Conservation (phyloP, 2,113 vertebrate species). For the Terrapene triunguis region DNA sequence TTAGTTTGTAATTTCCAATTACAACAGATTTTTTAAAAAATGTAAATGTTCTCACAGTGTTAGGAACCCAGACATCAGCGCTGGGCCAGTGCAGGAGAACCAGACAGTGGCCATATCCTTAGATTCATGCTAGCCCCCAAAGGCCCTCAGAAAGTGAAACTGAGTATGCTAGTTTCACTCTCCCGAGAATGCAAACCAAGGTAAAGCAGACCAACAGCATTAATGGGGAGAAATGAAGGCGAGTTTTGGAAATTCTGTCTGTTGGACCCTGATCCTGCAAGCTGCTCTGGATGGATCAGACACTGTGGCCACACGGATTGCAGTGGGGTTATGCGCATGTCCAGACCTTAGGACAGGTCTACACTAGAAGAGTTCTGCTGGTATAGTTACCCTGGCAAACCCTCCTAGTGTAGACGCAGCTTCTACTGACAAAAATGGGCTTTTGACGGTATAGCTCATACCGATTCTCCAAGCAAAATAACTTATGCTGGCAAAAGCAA, state of each 20-base stretch:
- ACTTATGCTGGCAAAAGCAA: neutral
- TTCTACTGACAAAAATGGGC: neutral
- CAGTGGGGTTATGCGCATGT: neutral
- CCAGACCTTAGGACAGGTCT: neutral
- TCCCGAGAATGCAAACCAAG: neutral
- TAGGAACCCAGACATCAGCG: neutral
- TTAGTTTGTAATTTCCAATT: neutral
- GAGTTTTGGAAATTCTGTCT: neutral
- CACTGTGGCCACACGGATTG: neutral
- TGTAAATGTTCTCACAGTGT: neutral
- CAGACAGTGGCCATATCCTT: neutral
- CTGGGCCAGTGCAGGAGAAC: neutral
- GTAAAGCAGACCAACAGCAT: neutral
- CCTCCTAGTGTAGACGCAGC: neutral
- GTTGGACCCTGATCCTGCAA: neutral
- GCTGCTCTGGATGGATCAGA: neutral
- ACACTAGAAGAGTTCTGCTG: neutral
- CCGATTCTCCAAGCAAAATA: neutral
- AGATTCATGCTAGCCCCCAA: neutral
- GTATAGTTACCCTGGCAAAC: neutral
- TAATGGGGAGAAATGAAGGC: neutral
- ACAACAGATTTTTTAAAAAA: neutral
- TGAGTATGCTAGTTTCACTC: neutral
- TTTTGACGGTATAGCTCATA: neutral
- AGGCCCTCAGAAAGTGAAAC: neutral